phyloP scores from a whole-genome alignment of 2,797 vertebrate genomes.

The Hippocampus kuda region DNA sequence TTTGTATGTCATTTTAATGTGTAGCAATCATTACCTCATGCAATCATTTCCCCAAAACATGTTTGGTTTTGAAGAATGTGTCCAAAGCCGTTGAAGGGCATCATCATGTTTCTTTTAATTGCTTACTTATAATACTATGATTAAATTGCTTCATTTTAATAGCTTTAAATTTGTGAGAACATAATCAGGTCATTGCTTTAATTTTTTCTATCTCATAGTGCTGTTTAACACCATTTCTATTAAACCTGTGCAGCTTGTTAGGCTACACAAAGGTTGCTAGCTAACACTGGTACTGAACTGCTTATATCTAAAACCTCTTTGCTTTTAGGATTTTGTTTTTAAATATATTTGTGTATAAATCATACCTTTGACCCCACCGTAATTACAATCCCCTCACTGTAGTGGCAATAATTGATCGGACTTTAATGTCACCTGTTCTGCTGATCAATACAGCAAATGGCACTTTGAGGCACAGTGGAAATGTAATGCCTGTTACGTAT shows the following conservation, averaged over 20 bases:
- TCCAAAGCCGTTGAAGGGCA: slow-evolving; percentile 23
- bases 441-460: slow-evolving; percentile 36
- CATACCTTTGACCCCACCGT: neutral
- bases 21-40: slow-evolving; percentile 43
- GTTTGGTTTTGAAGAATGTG: slow-evolving; percentile 34
- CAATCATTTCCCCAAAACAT: slow-evolving; percentile 20
- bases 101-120: slow-evolving; percentile 10
- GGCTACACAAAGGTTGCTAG: slow-evolving; percentile 13
- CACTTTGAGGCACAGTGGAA: slow-evolving; percentile 36
- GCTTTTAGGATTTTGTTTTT: no score
- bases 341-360: slow-evolving; percentile 4
- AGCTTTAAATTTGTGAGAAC: slow-evolving; percentile 20
- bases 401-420: slow-evolving; percentile 44
- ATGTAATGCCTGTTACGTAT: slow-evolving; percentile 20
- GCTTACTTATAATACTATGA: slow-evolving; percentile 33
- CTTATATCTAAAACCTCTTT: slow-evolving; percentile 8
- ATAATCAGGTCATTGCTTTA: slow-evolving; percentile 12
- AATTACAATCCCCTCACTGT: slow-evolving; percentile 5
- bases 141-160: slow-evolving; percentile 35
- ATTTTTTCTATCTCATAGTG: slow-evolving; percentile 12
- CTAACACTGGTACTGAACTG: slow-evolving; percentile 4
- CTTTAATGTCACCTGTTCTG: slow-evolving; percentile 22
- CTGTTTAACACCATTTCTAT: slow-evolving; percentile 9
- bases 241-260: slow-evolving; percentile 25
- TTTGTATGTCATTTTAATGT: slow-evolving; percentile 31